These are phyloP conservation scores for Nestor notabilis DNA, from an alignment of 2,113 vertebrate genomes.

Conservation along the genomic window DNA sequence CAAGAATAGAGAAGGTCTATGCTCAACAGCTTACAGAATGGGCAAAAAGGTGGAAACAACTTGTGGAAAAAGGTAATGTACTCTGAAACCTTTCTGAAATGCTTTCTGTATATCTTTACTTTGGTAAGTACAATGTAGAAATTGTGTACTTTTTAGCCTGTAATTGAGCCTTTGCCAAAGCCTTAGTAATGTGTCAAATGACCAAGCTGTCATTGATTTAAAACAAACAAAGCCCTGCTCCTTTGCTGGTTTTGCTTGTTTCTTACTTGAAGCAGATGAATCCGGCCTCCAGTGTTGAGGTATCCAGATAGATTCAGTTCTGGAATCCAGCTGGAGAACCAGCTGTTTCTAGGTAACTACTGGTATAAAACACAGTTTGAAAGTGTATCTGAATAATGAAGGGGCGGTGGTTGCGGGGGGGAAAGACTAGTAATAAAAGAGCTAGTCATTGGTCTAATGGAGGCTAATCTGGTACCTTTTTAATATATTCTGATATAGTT, in stretches of 20 bases:
- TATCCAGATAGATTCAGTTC: background rate
- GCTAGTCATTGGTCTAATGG: background rate
- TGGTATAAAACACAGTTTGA: background rate
- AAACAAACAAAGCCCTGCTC: background rate
- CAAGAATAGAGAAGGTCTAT: slow-evolving; percentile 93
- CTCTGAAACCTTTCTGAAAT: background rate
- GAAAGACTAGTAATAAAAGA: background rate
- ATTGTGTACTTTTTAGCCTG: background rate
- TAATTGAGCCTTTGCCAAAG: background rate
- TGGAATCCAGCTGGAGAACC: background rate
- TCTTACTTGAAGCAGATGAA: background rate
- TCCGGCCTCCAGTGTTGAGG: background rate
- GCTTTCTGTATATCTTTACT: background rate
- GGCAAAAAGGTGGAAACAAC: slow-evolving; percentile 94
- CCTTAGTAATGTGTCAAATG: background rate
- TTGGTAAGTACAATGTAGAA: slow-evolving; percentile 8
- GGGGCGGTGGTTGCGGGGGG: background rate
- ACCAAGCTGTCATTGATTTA: background rate
- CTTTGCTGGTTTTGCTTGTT: background rate
- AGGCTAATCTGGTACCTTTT: background rate
- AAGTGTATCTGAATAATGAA: background rate
- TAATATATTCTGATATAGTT: background rate
- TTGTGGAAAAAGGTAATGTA: slow-evolving; percentile 90
- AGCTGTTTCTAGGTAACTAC: background rate
- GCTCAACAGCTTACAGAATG: slow-evolving; percentile 95